Evolutionary conservation across 1,140 invertebrate species (phyloP), one percentile per base, ranked within the genome.

Genomic region (Bactericera cockerelli): DNA sequence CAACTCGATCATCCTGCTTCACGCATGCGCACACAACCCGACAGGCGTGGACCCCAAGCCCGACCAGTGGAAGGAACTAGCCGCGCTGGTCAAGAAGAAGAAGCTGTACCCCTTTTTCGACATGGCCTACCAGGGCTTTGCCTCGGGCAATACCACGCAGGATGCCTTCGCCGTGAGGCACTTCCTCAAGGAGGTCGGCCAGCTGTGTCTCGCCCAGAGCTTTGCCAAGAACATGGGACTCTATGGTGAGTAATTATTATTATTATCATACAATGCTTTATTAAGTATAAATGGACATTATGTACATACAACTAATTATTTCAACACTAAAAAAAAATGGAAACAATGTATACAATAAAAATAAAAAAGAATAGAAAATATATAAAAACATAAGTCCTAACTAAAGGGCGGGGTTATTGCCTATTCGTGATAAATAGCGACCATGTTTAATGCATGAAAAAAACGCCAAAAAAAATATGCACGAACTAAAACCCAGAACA

Each of bases 141-240:
- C 87, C 14, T 87, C 86, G 54, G 87, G 77, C 78, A 82, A 92
- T 72, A 81, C 90, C 39, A 82, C 85, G 61, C 84, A 78, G 62
- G 96, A 99, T 75, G 90, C 95, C 1, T 81, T 81, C 71, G 89
- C 94, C 26, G 82, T 99, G 0, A 78, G 94, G 61, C 75, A 84
- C 63, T 99, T 99, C 68, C 77, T 94, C n/a, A 79, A 90, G 62
- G 89, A 97, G 63, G 93, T 94, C 1, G 92, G 97, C 71, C 77
- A 88, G 65, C 83, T 98, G 67, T 83, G 82, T 38, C 74, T 99
- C 33, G 81, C 89, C 26, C 96, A 99, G 75, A 98, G 94, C 36
- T 99, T 85, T 77, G 93, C 96, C 60, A 99, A 99, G 75, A 99
- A 99, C 72, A 98, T 99, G 93, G 96, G 93, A 67, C 74, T 90